phyloP scores from a whole-genome alignment of 2,888 invertebrate genomes.

The Dynastes tityus region DNA sequence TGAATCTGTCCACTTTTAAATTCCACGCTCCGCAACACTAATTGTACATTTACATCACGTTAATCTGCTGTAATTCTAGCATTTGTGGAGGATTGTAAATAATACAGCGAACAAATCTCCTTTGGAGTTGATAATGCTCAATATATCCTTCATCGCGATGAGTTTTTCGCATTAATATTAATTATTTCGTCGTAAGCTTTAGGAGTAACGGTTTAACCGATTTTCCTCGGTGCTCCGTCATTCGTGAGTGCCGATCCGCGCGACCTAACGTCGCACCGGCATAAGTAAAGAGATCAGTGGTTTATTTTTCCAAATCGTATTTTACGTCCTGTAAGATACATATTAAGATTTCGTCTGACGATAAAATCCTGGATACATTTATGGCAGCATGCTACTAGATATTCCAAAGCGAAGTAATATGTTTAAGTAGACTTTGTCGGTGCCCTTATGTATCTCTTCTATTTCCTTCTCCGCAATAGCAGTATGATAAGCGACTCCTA shows the following conservation, averaged over 20 bases:
- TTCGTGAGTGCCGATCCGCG: not conserved
- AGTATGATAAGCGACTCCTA: conserved; percentile 17
- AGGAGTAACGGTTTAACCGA: conserved; percentile 41
- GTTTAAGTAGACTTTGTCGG: conserved; percentile 37
- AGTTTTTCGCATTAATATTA: conserved; percentile 36
- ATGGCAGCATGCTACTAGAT: not conserved
- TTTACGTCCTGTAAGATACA: conserved; percentile 38
- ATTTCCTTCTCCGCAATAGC: conserved; percentile 28
- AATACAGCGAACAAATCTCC: not conserved
- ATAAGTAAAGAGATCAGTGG: conserved; percentile 27
- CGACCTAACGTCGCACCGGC: not conserved
- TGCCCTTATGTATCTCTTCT: conserved; percentile 13
- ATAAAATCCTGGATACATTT: conserved; percentile 27
- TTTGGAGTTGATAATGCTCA: not conserved
- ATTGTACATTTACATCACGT: not conserved
- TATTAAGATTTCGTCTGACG: conserved; percentile 40
- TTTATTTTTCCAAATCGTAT: conserved; percentile 10
- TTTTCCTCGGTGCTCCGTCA: conserved; percentile 29
- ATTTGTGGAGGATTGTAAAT: conserved; percentile 14
- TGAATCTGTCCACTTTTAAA: not conserved
- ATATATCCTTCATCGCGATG: conserved; percentile 2
- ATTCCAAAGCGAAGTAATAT: conserved; percentile 22
- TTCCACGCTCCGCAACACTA: not conserved
- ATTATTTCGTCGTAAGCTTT: conserved; percentile 8
- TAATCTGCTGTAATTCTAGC: conserved; percentile 15